These are phyloP conservation scores for Drosophila persimilis DNA, from an alignment of 1,140 invertebrate genomes.

Conservation along the genomic window DNA sequence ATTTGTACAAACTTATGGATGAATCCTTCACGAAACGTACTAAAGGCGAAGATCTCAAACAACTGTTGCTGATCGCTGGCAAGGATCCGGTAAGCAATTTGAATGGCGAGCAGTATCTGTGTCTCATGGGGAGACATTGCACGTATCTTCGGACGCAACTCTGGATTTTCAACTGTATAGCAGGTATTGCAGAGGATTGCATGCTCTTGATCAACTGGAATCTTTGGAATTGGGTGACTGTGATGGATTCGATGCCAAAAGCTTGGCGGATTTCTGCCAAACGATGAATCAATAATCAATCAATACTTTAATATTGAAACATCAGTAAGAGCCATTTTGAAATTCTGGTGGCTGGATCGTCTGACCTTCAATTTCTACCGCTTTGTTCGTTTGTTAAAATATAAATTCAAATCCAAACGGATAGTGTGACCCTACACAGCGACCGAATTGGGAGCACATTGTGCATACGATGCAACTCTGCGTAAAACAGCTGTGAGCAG, in stretches of 20 bases:
- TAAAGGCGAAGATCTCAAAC: neutral
- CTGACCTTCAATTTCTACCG: neutral
- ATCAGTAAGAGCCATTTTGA: slow-evolving; percentile 1
- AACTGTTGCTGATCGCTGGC: slow-evolving; percentile 13
- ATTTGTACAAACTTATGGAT: slow-evolving; percentile 11
- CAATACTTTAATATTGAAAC: slow-evolving; percentile 5
- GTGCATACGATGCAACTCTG: too few species aligned
- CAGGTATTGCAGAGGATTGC: neutral
- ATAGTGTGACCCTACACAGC: too few species aligned
- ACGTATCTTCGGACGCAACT: slow-evolving; percentile 4
- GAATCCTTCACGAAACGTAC: neutral
- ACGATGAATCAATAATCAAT: slow-evolving; percentile 3
- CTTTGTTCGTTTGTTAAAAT: too few species aligned
- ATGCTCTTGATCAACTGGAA: slow-evolving; percentile 6
- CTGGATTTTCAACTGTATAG: neutral
- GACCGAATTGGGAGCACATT: too few species aligned
- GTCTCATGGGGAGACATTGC: neutral
- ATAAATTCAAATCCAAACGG: too few species aligned
- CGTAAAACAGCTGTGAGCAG: too few species aligned
- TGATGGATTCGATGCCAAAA: neutral
- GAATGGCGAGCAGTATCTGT: slow-evolving; percentile 8
- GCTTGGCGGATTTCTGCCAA: slow-evolving; percentile 1
- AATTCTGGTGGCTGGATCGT: slow-evolving; percentile 20
- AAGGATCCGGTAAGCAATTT: slow-evolving; percentile 33
- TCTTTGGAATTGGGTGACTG: slow-evolving; percentile 10